Base-by-base conservation (phyloP, 2,888 invertebrate genomes). In the Lamproptera curius region DNA sequence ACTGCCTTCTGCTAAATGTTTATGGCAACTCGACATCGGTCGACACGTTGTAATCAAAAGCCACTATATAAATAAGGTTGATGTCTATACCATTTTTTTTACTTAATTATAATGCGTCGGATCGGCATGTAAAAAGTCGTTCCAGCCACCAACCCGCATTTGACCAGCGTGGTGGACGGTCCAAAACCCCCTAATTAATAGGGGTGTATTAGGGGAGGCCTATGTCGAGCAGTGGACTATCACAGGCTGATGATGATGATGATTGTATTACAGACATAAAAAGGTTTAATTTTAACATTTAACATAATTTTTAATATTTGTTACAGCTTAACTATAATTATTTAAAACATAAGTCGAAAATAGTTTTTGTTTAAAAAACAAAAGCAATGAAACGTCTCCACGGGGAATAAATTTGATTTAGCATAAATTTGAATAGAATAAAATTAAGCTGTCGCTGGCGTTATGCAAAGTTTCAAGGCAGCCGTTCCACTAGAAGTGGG, bases 371-470 rank as follows among this genome's bases (percentile, higher is more conserved):
- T 28, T n/a, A 2, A 23, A 38, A 31, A 28, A 11, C 9, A n/a
- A n/a, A n/a, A n/a, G n/a, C n/a, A n/a, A n/a, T n/a, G 16, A 41
- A 17, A 16, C 41, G 15, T 31, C 5, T 17, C 33, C 23, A n/a
- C 13, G 17, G 28, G 10, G 28, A 11, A 14, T 23, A 15, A 33
- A 38, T n/a, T 16, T 13, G 11, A 16, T 48, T 42, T 48, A 39
- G 16, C 42, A 48, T 43, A 48, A 42, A 42, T 33, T 47, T 42
- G 48, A 48, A 39, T 48, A 34, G 26, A 43, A 42, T 42, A 34
- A 48, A 39, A 48, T 39, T 9, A 26, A 16, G 48, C 39, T 23
- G 17, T 38, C 17, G 42, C 33, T 26, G 16, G 10, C 34, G 26
- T 36, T 33, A 42, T 43, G 48, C 42, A 42, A 34, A 42, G 38